These are phyloP conservation scores for Squalus acanthias DNA, from an alignment of 2,797 vertebrate genomes.

Conservation along the genomic window DNA sequence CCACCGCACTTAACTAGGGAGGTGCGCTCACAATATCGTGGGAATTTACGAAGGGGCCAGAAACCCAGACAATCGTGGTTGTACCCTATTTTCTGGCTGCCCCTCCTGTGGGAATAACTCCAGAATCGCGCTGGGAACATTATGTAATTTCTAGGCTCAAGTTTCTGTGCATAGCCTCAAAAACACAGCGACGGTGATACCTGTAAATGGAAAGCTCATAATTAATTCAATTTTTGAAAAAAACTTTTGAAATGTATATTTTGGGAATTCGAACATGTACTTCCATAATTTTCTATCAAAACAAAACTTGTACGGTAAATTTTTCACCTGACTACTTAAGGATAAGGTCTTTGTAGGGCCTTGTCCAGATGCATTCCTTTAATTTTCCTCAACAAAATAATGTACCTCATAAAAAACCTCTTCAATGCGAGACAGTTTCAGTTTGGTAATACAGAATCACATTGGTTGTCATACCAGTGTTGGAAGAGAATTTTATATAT, in stretches of 20 bases:
- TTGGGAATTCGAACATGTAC: background rate
- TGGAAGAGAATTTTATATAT: background rate
- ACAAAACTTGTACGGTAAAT: background rate
- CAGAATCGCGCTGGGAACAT: background rate
- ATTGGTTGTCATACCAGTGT: background rate
- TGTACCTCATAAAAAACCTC: background rate
- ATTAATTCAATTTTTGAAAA: background rate
- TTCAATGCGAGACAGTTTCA: constrained; percentile 13
- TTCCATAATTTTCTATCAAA: background rate
- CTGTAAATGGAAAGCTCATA: background rate
- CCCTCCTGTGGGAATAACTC: background rate
- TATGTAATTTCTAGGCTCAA: background rate
- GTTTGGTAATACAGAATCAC: constrained; percentile 1
- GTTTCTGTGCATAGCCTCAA: background rate
- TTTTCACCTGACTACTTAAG: background rate
- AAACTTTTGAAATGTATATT: background rate
- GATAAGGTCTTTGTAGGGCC: background rate
- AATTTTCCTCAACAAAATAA: background rate
- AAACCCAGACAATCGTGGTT: background rate
- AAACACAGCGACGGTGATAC: background rate
- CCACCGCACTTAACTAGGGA: background rate
- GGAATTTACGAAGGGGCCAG: background rate
- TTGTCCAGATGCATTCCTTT: background rate
- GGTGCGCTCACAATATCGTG: background rate
- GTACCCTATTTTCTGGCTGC: background rate